phyloP scores from a whole-genome alignment of 2,113 vertebrate species.

The Gymnarchus niloticus region DNA sequence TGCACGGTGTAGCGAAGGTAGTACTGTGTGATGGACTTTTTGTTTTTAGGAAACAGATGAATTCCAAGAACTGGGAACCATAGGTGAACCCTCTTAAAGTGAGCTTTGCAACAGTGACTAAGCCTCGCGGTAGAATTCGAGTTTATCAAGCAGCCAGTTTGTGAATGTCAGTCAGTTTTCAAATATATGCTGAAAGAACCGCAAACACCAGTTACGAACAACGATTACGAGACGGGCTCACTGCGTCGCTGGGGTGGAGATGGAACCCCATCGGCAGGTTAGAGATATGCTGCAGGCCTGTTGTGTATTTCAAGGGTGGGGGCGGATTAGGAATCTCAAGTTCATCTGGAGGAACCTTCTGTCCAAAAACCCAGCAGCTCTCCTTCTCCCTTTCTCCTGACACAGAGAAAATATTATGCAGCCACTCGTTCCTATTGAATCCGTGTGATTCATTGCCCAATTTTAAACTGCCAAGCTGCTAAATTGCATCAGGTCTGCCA shows the following conservation, averaged over 20 bases:
- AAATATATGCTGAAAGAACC: neutral
- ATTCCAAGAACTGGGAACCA: neutral
- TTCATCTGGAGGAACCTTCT: conserved; percentile 64
- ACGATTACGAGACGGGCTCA: neutral
- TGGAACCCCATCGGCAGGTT: conserved; percentile 9
- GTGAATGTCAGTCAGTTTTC: neutral
- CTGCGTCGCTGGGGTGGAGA: conserved; percentile 16
- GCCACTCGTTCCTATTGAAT: conserved; percentile 95
- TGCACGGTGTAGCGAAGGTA: too few species aligned
- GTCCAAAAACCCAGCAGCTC: conserved; percentile 78
- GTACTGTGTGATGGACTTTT: neutral
- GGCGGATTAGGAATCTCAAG: conserved; percentile 36
- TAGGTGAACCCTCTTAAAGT: neutral
- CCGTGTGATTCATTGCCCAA: conserved; percentile 99
- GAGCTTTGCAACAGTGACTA: neutral
- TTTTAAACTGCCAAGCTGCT: conserved; percentile 99
- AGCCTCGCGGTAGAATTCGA: too few species aligned
- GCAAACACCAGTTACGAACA: neutral
- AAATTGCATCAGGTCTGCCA: conserved; percentile 99
- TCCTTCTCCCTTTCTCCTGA: conserved; percentile 74
- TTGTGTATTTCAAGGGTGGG: conserved; percentile 62
- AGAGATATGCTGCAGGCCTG: conserved; percentile 46
- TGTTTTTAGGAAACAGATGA: neutral
- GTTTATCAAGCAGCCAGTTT: too few species aligned
- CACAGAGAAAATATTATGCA: conserved; percentile 99